Percentiles rank a stretch among this genome's conserved stretches.
Evolutionary conservation across 1,140 invertebrate species (phyloP).

Genomic region (Calliopsis andreniformis): DNA sequence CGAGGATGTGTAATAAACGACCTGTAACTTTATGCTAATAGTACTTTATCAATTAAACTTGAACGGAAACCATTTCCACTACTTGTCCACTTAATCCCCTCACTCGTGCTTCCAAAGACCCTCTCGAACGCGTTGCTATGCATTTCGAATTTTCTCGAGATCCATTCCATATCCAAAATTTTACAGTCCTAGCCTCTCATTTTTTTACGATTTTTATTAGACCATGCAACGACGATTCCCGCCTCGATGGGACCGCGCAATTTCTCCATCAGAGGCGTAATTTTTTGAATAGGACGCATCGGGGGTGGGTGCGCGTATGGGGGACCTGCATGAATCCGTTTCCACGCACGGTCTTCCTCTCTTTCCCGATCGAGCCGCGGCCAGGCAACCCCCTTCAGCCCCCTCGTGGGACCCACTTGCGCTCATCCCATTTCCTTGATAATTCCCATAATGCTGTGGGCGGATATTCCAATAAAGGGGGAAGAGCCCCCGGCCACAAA

Average conservation of each 20-base stretch:
- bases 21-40: too few relatives aligned
- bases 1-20: too few relatives aligned
- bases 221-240: background rate
- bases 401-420: constrained; percentile 68
- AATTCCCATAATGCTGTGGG: constrained; percentile 81
- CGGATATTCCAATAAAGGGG: constrained; percentile 82
- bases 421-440: constrained; percentile 80
- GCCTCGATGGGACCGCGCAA: background rate
- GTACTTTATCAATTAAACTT: too few relatives aligned
- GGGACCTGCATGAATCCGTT: constrained; percentile 45
- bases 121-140: too few relatives aligned
- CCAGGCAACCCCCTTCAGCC: constrained; percentile 55
- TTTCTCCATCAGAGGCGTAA: background rate
- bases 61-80: too few relatives aligned
- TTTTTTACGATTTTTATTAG: background rate
- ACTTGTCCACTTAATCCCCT: too few relatives aligned
- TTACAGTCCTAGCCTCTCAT: too few relatives aligned
- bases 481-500: constrained; percentile 69
- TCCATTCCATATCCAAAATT: too few relatives aligned
- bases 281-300: background rate
- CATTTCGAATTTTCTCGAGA: too few relatives aligned
- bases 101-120: too few relatives aligned
- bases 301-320: constrained; percentile 9
- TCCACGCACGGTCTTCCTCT: constrained; percentile 46
- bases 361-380: constrained; percentile 41